Evolutionary conservation across 2,113 vertebrate genomes (phyloP).

Genomic region (Xiphophorus hellerii): DNA sequence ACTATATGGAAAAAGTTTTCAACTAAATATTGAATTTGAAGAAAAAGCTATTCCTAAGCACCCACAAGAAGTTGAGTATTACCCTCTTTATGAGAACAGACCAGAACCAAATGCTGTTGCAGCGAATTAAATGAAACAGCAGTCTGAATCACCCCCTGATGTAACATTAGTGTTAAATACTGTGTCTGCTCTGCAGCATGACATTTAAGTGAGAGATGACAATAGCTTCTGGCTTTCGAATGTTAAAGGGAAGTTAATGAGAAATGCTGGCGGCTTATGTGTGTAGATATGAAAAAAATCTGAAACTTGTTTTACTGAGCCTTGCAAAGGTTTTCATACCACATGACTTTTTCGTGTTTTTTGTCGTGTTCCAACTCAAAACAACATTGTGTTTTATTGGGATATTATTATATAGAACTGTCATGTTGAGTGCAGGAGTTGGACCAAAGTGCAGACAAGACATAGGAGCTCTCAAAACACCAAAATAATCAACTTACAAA

Average conservation of each 20-base stretch:
- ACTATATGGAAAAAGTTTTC: neutral
- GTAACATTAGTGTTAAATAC: constrained; percentile 25
- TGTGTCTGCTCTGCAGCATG: neutral
- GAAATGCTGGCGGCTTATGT: neutral
- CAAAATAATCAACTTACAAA: no score
- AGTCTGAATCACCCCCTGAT: constrained; percentile 25
- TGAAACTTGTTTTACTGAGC: neutral
- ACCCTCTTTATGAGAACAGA: constrained; percentile 44
- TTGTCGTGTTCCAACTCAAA: neutral
- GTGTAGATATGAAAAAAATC: neutral
- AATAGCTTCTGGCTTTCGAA: constrained; percentile 9
- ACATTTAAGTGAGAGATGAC: constrained; percentile 28
- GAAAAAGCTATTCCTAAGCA: constrained; percentile 36
- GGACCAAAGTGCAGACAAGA: no score
- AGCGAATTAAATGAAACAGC: constrained; percentile 25
- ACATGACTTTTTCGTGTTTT: neutral
- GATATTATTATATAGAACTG: neutral
- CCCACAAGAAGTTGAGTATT: constrained; percentile 42
- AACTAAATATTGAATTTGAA: constrained; percentile 46
- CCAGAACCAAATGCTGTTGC: constrained; percentile 41
- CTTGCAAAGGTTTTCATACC: neutral
- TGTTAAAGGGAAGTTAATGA: constrained; percentile 1
- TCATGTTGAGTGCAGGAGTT: no score
- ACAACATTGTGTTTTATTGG: neutral
- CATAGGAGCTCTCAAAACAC: no score